These are phyloP conservation scores for Drosophila melanocephala DNA, from an alignment of 2,888 invertebrate genomes.

Conservation along the genomic window DNA sequence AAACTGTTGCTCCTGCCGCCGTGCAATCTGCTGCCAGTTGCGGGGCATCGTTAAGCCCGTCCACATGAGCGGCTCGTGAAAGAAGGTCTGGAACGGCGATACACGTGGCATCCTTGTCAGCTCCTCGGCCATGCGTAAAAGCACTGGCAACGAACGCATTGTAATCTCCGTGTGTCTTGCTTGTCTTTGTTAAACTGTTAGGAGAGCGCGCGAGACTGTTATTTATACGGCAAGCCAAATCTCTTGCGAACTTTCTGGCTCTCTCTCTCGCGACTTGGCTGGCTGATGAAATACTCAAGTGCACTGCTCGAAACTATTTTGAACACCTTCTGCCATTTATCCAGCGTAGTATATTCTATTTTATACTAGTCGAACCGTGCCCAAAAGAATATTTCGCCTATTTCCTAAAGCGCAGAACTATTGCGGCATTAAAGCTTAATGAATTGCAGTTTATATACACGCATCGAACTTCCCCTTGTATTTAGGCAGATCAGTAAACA, in stretches of 20 bases:
- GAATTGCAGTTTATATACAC: not conserved
- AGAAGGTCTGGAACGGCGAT: slow-evolving; percentile 56
- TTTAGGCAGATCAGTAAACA: not conserved
- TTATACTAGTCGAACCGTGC: not conserved
- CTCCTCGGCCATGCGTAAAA: slow-evolving; percentile 79
- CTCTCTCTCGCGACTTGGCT: slow-evolving; percentile 51
- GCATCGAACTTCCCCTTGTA: not conserved
- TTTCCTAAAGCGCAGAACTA: not conserved
- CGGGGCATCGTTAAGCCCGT: slow-evolving; percentile 39
- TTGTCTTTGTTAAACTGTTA: slow-evolving; percentile 38
- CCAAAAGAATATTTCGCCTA: not conserved
- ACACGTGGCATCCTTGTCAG: slow-evolving; percentile 56
- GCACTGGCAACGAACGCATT: slow-evolving; percentile 81
- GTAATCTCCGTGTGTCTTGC: slow-evolving; percentile 30
- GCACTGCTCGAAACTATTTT: slow-evolving; percentile 18
- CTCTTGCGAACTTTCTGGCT: slow-evolving; percentile 45
- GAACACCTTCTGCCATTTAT: slow-evolving; percentile 26
- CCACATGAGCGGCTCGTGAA: slow-evolving; percentile 59
- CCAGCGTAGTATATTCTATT: not conserved
- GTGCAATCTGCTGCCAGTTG: slow-evolving; percentile 61
- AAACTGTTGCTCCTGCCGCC: slow-evolving; percentile 57
- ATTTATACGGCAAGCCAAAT: slow-evolving; percentile 52
- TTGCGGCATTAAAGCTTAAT: not conserved
- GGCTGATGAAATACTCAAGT: slow-evolving; percentile 61
- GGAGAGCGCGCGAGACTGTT: slow-evolving; percentile 17